A percentile compares a stretch with the other conserved stretches of the same genome.
phyloP scores from a whole-genome alignment of 2,797 vertebrate genomes.

The Lycodopsis pacificus region DNA sequence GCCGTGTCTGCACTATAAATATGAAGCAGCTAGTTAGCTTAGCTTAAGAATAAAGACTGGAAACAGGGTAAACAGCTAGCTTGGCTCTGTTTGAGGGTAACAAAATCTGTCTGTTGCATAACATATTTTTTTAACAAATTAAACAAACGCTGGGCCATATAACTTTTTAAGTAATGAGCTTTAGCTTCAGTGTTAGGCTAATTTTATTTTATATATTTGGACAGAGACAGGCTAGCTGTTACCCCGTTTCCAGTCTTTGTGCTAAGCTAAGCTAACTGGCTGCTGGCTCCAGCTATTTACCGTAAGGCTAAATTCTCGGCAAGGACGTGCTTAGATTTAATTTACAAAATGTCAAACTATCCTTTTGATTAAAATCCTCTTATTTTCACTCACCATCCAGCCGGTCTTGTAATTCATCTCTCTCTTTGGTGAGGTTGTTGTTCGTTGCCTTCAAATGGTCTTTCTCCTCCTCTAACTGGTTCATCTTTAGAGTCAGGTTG shows the following conservation, averaged over 20 bases:
- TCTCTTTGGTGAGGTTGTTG: slow-evolving; percentile 9
- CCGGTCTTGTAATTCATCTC: not conserved
- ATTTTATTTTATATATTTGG: not conserved
- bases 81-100: not conserved
- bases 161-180: not conserved
- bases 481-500: not conserved
- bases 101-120: not conserved
- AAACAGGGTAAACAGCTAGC: not conserved
- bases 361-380: not conserved
- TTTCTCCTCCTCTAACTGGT: not conserved
- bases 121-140: not conserved
- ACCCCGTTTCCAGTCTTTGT: not conserved
- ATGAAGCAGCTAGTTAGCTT: too few relatives aligned
- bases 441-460: not conserved
- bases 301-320: not conserved
- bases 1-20: not conserved
- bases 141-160: not conserved
- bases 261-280: not conserved
- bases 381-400: slow-evolving; percentile 12
- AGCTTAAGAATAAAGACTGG: not conserved
- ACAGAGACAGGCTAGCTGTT: not conserved
- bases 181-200: fast-evolving
- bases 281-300: too few relatives aligned
- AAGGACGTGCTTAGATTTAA: not conserved
- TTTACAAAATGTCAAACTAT: not conserved